Conservation (phyloP, 1,140 invertebrate genomes). For the Ceratina japonica region DNA sequence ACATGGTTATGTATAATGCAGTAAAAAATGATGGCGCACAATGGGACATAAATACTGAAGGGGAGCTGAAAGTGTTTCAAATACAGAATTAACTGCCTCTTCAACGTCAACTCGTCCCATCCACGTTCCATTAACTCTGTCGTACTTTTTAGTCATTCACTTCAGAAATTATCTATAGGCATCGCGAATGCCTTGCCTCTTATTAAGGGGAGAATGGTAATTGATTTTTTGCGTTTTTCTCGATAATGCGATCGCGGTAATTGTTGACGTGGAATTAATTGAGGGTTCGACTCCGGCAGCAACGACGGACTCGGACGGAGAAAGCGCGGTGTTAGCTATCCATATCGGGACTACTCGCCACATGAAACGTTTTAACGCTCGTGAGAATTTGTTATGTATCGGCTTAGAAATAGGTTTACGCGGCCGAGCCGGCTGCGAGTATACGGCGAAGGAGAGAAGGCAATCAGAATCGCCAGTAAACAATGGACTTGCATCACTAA, state of each 20-base stretch:
- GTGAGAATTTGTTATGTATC: slow-evolving; percentile 43
- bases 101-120: too few relatives aligned
- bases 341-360: slow-evolving; percentile 8
- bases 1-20: too few relatives aligned
- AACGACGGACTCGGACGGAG: slow-evolving; percentile 6
- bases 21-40: too few relatives aligned
- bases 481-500: slow-evolving; percentile 49
- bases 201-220: neutral
- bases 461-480: slow-evolving; percentile 39
- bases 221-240: slow-evolving; percentile 6
- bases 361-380: slow-evolving; percentile 11
- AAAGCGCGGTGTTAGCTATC: slow-evolving; percentile 24
- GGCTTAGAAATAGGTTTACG: slow-evolving; percentile 23
- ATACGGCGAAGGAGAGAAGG: slow-evolving; percentile 7
- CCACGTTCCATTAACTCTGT: neutral
- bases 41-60: too few relatives aligned
- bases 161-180: neutral
- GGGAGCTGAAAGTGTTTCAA: too few relatives aligned
- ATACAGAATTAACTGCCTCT: too few relatives aligned
- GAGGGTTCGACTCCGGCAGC: neutral
- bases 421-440: neutral
- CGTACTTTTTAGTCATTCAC: neutral
- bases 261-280: slow-evolving; percentile 27
- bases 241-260: slow-evolving; percentile 26
- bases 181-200: neutral